Base-by-base conservation (phyloP, 2,113 vertebrate species). In the Xiphophorus maculatus region DNA sequence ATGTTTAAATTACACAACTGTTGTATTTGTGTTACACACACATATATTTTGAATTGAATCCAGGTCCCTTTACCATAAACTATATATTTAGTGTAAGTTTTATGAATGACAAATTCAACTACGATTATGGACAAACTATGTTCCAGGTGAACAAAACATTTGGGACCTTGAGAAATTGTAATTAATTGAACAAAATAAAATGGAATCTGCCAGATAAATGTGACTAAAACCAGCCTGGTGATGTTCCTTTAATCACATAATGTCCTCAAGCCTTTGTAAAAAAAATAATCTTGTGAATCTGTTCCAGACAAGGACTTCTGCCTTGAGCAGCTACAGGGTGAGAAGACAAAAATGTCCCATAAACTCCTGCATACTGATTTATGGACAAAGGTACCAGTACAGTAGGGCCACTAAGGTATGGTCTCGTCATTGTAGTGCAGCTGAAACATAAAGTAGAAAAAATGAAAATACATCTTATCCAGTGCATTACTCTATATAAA, bases 401-500 rank as follows among this genome's bases (percentile, higher is more conserved):
- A 66, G 64, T 40, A 40, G 10, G 11, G 25, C 35, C n/a, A n/a
- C 35, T 10, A 13, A 66, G 3, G 19, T 58, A 22, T 58, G n/a
- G 10, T 10, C 22, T n/a, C 25, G 2, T 58, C 5, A n/a, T 22
- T n/a, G 3, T 58, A n/a, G 51, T n/a, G 2, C 30, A 33, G 48
- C 67, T 54, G 11, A 33, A 58, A 48, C 13, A 58, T 5, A n/a
- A 28, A 29, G 3, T 2, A 33, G n/a, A 15, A 8, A n/a, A 73
- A 73, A 10, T 27, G 5, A 22, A 40, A 79, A 66, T 30, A 12
- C 5, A 35, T 58, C 60, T 32, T 64, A 19, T 37, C 29, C 30
- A 37, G 22, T 35, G 30, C 30, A 60, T 44, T 33, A 61, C 29
- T 42, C 71, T 71, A 80, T 71, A 12, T 73, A 42, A 32, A 12